Percentiles rank a stretch among this genome's conserved stretches.
Evolutionary conservation across 2,113 vertebrate species (phyloP).

Genomic region (Corvus moneduloides): DNA sequence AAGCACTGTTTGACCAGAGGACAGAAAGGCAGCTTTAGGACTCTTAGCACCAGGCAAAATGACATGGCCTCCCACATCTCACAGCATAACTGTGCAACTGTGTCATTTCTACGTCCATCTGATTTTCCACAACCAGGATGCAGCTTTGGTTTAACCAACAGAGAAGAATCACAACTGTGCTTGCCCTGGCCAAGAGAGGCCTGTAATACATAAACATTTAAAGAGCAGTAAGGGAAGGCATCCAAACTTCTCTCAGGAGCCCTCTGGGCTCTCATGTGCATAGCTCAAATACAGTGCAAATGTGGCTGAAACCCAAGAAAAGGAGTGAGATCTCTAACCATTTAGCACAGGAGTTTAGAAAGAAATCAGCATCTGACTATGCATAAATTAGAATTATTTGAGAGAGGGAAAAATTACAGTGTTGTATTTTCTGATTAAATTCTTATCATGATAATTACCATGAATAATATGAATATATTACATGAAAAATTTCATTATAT

Average conservation of each 20-base stretch:
- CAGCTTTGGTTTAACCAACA: not conserved
- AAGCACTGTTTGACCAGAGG: not conserved
- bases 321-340: not conserved
- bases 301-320: not conserved
- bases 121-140: not conserved
- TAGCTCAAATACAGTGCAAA: not conserved
- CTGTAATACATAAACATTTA: not conserved
- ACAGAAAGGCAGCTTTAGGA: not conserved
- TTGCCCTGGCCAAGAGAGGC: not conserved
- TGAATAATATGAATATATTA: not conserved
- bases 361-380: not conserved
- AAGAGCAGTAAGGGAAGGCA: not conserved
- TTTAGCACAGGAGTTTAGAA: not conserved
- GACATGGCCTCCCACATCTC: not conserved
- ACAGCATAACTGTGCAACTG: not conserved
- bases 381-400: not conserved
- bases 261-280: not conserved
- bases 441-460: not conserved
- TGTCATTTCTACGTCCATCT: not conserved
- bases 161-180: not conserved
- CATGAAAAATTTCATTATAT: not conserved
- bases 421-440: not conserved
- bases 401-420: not conserved
- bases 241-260: not conserved
- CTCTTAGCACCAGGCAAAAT: not conserved